Percentiles rank a stretch among this genome's conserved stretches.
These are phyloP conservation scores for Aspidoscelis tigris DNA, from an alignment of 2,113 vertebrate genomes.

Conservation along the genomic window DNA sequence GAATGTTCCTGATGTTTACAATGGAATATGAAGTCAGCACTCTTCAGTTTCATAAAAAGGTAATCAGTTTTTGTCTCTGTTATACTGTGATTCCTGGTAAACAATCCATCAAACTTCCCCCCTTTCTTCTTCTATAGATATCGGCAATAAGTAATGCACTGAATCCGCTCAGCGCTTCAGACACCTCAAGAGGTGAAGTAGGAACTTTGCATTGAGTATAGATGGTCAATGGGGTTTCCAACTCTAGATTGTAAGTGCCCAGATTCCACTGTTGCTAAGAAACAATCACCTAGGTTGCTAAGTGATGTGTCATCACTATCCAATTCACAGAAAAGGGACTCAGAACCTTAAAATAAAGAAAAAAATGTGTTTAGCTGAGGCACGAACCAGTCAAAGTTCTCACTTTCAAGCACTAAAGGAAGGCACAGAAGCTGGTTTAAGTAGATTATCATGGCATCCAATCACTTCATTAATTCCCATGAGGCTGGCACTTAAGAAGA, in stretches of 20 bases:
- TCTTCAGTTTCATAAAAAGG: not conserved
- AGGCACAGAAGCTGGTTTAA: not conserved
- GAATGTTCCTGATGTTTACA: not conserved
- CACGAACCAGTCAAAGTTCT: not conserved
- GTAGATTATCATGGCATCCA: too few relatives aligned
- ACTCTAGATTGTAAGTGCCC: conserved; percentile 81
- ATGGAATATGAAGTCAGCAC: not conserved
- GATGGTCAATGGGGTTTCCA: conserved; percentile 94
- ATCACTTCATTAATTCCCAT: not conserved
- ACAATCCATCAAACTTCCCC: not conserved
- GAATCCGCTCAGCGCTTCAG: not conserved
- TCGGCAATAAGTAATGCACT: not conserved
- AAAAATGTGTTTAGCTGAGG: not conserved
- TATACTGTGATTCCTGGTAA: not conserved
- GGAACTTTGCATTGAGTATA: conserved; percentile 98
- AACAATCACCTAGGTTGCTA: conserved; percentile 86
- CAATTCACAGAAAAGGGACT: conserved; percentile 85
- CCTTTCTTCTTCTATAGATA: not conserved
- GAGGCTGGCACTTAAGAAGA: not conserved
- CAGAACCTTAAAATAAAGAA: conserved; percentile 80
- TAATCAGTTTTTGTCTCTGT: not conserved
- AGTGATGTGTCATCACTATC: conserved; percentile 86
- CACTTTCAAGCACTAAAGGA: not conserved
- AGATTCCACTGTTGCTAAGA: conserved; percentile 81
- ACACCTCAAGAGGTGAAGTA: conserved; percentile 92